Base-by-base conservation (phyloP, 1,140 invertebrate species). In the Teleogryllus occipitalis region DNA sequence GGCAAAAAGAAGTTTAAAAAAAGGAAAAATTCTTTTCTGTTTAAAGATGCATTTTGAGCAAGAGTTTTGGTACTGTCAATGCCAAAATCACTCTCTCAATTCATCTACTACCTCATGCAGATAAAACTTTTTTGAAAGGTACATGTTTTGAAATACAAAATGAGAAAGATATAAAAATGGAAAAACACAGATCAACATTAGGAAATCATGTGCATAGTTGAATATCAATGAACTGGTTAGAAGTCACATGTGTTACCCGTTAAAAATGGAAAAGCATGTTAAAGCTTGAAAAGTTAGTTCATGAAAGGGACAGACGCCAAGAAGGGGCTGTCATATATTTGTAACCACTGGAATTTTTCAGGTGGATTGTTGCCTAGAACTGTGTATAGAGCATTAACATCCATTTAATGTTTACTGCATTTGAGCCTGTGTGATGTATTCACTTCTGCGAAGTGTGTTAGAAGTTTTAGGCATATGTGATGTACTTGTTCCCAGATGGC, bases 91-190 rank as follows among this genome's bases (percentile, higher is more conserved):
- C 10, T 14, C 54, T 65, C 54, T 65, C 54, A 65, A 65, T 65
- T 65, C 54, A 65, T 65, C 54, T 65, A 65, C 54, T 65, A 65
- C 54, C 54, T 65, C 54, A 65, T 65, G 18, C 54, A 65, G 10
- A 65, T 18, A 65, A 39, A 65, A 65, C 54, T 65, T 39, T 39
- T 39, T 65, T 65, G 54, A 65, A 65, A 65, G 54, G 54, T 65
- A 14, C 54, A 65, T 65, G 10, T 65, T 65, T 65, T 65, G 54
- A 65, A 65, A 65, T 65, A 65, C 54, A 65, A 65, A 65, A 65
- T 65, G 54, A 65, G 54, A 65, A 65, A 65, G 54, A 65, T 65
- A 65, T 65, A 65, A 65, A 65, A 65, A 65, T 65, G 54, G 54
- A 65, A 65, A 65, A 65, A 65, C 27, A 39, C 27, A 65, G 10